These are phyloP conservation scores for Laticauda laticaudata DNA, from an alignment of 2,113 vertebrate species.

Conservation along the genomic window DNA sequence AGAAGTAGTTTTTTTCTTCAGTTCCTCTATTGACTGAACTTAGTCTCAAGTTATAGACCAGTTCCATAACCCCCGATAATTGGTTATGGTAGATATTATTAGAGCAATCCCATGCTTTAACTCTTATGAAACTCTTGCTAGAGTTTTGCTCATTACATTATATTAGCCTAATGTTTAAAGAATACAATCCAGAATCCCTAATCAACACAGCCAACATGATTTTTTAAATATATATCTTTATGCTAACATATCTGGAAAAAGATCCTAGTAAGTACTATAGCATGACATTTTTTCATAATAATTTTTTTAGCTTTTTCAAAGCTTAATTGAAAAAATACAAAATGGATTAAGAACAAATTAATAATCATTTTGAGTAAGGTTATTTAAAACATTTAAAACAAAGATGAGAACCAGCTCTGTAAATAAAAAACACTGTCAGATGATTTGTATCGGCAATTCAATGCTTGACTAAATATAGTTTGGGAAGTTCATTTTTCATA, in stretches of 20 bases:
- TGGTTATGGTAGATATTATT: background rate
- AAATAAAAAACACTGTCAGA: background rate
- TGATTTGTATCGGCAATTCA: background rate
- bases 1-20: background rate
- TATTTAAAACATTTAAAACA: background rate
- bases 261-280: background rate
- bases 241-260: background rate
- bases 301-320: background rate
- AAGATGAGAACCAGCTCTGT: background rate
- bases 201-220: background rate
- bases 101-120: background rate
- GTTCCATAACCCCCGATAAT: background rate
- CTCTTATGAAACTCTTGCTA: background rate
- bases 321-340: background rate
- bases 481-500: slow-evolving; percentile 5
- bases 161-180: background rate
- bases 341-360: background rate
- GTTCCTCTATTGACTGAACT: background rate
- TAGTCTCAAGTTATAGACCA: background rate
- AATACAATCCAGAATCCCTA: background rate
- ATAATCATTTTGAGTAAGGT: background rate
- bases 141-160: background rate
- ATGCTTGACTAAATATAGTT: background rate
- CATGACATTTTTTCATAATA: background rate
- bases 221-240: background rate